Base-by-base conservation (phyloP, 2,888 invertebrate species). In the Scaptomyza polygonia region DNA sequence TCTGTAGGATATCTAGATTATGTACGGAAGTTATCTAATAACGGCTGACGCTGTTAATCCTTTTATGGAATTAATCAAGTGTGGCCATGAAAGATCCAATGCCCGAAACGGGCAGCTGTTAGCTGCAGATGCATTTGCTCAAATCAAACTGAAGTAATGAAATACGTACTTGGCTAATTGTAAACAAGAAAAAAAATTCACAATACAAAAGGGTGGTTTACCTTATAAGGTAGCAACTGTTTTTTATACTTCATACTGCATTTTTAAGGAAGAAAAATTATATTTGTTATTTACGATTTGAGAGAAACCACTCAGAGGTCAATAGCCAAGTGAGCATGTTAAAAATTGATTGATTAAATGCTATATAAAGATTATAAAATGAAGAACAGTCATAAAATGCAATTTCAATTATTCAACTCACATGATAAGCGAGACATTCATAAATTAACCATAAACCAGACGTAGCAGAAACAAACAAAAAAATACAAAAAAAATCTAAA, bases 21-120 rank as follows among this genome's bases (percentile, higher is more conserved):
- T 78, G 16, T 63, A 83, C 86, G 84, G 78, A 83, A 80, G 84
- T 83, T 70, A 88, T 72, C 78, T 77, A 79, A 84, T 79, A 75
- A 55, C 64, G 59, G 34, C 71, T 51, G 74, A 70, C 74, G 67
- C 67, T 77, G 43, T 56, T 85, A 85, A 85, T 85, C 85, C 86
- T 85, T 85, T 88, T 88, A 88, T 63, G 70, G 67, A 81, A 88
- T 88, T 85, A 88, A 85, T 86, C 84, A 85, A 85, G 86, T 83
- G 84, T 88, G 78, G 71, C 85, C 74, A 78, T 82, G 79, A 84
- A 72, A 66, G 55, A 75, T 55, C 34, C 47, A 67, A 52, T 34
- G 52, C 36, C 48, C 36, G 40, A 63, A 40, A 7, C 32, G 52
- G 12, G 51, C 75, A 77, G 75, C 75, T 72, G 77, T 51, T 21